Conservation (phyloP, 2,888 invertebrate genomes). For the Tipula confusa region DNA sequence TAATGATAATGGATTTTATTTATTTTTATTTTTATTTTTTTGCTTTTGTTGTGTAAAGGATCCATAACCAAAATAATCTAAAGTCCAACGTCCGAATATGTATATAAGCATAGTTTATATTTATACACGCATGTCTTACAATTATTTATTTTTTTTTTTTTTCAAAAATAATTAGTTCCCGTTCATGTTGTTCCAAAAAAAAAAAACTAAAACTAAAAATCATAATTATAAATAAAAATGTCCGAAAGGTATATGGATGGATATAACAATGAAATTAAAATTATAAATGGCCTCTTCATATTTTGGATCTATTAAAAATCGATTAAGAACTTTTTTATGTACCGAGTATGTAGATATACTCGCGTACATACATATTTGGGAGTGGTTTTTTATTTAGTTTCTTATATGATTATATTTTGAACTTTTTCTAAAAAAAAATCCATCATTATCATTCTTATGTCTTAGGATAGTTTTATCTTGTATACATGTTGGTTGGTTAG, state of each 20-base stretch:
- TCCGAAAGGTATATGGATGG: constrained; percentile 26
- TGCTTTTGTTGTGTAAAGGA: background rate
- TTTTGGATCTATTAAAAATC: constrained; percentile 29
- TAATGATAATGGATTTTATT: constrained; percentile 4
- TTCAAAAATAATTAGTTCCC: constrained; percentile 29
- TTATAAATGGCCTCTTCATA: constrained; percentile 28
- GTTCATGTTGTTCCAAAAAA: background rate
- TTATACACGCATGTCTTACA: too few relatives aligned
- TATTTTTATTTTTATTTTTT: too few relatives aligned
- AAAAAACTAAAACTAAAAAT: background rate
- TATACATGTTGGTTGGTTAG: background rate
- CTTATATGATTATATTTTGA: background rate
- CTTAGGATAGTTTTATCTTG: background rate
- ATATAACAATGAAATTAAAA: background rate
- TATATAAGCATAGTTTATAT: background rate
- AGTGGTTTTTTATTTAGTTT: background rate
- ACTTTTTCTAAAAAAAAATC: background rate
- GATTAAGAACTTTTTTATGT: background rate
- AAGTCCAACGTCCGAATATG: constrained; percentile 26
- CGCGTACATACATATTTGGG: background rate
- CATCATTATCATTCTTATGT: constrained; percentile 25
- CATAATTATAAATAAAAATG: background rate
- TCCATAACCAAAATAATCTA: background rate
- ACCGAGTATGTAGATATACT: background rate
- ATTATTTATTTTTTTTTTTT: too few relatives aligned